phyloP scores from a whole-genome alignment of 2,888 invertebrate genomes.

The Auanema sp. region DNA sequence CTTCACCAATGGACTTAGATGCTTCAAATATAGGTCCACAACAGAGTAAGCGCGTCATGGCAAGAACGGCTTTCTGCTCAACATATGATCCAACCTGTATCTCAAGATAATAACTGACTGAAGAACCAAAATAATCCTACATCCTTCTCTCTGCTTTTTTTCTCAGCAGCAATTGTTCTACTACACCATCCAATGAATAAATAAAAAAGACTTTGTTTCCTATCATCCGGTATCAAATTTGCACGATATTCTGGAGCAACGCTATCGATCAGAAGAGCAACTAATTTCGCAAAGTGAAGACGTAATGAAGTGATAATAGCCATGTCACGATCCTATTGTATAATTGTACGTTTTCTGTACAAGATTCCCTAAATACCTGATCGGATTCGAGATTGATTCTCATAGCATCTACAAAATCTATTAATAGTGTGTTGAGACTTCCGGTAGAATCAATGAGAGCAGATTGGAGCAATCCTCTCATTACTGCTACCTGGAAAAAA shows the following conservation, averaged over 20 bases:
- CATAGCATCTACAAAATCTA: constrained; percentile 93
- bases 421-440: constrained; percentile 81
- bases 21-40: constrained; percentile 90
- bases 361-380: constrained; percentile 7
- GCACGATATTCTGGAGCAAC: constrained; percentile 9
- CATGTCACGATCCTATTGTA: constrained; percentile 89
- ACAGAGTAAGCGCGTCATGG: constrained; percentile 91
- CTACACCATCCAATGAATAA: constrained; percentile 94
- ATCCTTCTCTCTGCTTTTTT: constrained; percentile 18
- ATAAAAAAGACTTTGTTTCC: constrained; percentile 83
- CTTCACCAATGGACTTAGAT: constrained; percentile 66
- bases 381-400: constrained; percentile 87
- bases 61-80: constrained; percentile 73
- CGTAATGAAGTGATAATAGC: constrained; percentile 82
- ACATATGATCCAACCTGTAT: constrained; percentile 63
- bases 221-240: constrained; percentile 80
- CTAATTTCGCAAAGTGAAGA: constrained; percentile 89
- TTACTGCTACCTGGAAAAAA: constrained; percentile 32
- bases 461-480: constrained; percentile 65
- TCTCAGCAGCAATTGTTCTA: constrained; percentile 65
- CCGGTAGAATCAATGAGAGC: constrained; percentile 83
- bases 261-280: constrained; percentile 83
- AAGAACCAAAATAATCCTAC: constrained; percentile 9
- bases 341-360: too few species aligned
- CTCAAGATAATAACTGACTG: neutral